phyloP scores from a whole-genome alignment of 2,888 invertebrate genomes.

The Monopis laevigella region DNA sequence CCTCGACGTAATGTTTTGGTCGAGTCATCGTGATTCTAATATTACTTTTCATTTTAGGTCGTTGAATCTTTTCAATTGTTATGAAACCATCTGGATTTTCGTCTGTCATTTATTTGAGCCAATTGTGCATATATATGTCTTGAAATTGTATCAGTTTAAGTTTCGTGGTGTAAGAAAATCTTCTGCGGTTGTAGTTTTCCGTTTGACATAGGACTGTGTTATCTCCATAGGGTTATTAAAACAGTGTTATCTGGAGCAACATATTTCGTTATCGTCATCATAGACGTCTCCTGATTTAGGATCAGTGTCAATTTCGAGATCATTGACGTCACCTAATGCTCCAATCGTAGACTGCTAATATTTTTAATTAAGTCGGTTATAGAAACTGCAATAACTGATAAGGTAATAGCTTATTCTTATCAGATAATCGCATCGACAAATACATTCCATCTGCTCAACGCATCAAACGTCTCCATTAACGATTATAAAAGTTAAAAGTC shows the following conservation, averaged over 20 bases:
- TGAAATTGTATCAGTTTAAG: neutral
- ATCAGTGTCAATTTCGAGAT: constrained; percentile 30
- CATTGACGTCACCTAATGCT: constrained; percentile 36
- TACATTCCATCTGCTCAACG: neutral
- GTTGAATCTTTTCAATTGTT: neutral
- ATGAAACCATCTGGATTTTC: too few species aligned
- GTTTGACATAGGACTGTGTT: constrained; percentile 22
- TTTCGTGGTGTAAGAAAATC: neutral
- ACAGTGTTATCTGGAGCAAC: constrained; percentile 37
- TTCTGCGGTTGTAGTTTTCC: constrained; percentile 26
- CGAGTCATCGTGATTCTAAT: constrained; percentile 4
- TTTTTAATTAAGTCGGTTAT: constrained; percentile 1
- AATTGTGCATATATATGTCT: too few species aligned
- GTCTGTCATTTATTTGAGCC: neutral
- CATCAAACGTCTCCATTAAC: constrained; percentile 1
- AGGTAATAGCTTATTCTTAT: constrained; percentile 6
- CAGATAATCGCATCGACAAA: constrained; percentile 9
- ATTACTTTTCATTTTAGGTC: constrained; percentile 1
- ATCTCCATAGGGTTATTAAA: constrained; percentile 37
- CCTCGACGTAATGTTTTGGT: constrained; percentile 20
- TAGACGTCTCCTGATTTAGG: constrained; percentile 17
- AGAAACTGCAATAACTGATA: constrained; percentile 4
- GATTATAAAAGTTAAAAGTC: too few species aligned
- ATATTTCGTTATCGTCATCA: constrained; percentile 29
- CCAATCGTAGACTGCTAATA: neutral